A percentile compares a stretch with the other conserved stretches of the same genome.
phyloP scores from a whole-genome alignment of 2,888 invertebrate species.

The Trachelus iudaicus region DNA sequence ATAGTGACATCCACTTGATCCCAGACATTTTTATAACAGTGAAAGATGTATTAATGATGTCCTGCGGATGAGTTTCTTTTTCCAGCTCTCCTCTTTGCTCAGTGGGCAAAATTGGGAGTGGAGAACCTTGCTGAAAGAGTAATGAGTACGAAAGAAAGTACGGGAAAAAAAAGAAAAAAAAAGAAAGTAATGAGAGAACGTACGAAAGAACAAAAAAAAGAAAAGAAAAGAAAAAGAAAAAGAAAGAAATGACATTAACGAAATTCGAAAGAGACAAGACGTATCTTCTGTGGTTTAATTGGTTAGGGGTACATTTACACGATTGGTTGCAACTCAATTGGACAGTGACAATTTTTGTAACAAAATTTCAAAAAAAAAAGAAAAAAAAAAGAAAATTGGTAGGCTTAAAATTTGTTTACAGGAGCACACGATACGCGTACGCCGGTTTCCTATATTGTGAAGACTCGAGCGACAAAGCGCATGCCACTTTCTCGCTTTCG shows the following conservation, averaged over 20 bases:
- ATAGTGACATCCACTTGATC: constrained; percentile 43
- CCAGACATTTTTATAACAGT: constrained; percentile 26
- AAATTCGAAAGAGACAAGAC: constrained; percentile 25
- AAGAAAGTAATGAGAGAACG: constrained; percentile 6
- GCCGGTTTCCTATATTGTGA: constrained; percentile 66
- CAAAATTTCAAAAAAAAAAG: constrained; percentile 47
- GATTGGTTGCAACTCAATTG: constrained; percentile 58
- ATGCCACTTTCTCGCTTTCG: constrained; percentile 62
- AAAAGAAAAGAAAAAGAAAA: constrained; percentile 20
- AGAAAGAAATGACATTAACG: not conserved
- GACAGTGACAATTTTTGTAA: constrained; percentile 64
- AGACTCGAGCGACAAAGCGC: constrained; percentile 66
- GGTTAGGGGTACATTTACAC: constrained; percentile 57
- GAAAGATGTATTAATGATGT: constrained; percentile 54
- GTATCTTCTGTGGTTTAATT: constrained; percentile 52
- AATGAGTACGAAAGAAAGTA: constrained; percentile 20
- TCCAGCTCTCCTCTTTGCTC: constrained; percentile 93
- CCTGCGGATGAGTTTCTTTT: constrained; percentile 69
- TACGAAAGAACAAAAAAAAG: constrained; percentile 27
- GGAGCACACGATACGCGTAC: constrained; percentile 58
- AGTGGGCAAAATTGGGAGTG: constrained; percentile 79
- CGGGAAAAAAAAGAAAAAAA: not conserved
- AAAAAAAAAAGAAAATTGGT: constrained; percentile 45
- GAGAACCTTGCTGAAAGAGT: constrained; percentile 60
- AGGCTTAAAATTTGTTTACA: constrained; percentile 65